phyloP scores from a whole-genome alignment of 2,888 invertebrate species.

The Elmis aenea region DNA sequence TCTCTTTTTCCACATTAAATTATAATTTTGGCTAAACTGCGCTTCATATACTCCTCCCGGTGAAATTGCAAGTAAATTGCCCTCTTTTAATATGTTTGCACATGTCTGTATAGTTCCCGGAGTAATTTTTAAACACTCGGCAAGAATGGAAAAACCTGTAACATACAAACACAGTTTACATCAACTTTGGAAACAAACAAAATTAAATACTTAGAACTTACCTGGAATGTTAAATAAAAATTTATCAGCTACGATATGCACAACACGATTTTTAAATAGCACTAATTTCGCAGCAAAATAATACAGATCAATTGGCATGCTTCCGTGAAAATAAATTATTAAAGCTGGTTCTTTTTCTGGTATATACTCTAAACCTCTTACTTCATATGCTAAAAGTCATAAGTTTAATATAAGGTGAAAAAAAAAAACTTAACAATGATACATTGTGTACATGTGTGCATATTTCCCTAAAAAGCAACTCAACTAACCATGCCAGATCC shows the following conservation, averaged over 20 bases:
- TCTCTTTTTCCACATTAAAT: slow-evolving; percentile 87
- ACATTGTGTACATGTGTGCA: too few relatives aligned
- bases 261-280: slow-evolving; percentile 66
- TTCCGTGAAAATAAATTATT: slow-evolving; percentile 95
- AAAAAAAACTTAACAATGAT: too few relatives aligned
- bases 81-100: slow-evolving; percentile 77
- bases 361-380: slow-evolving; percentile 85
- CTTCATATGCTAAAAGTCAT: slow-evolving; percentile 71
- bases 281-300: slow-evolving; percentile 82
- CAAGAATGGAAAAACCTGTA: slow-evolving; percentile 76
- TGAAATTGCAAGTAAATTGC: slow-evolving; percentile 88
- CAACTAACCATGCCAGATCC: slow-evolving; percentile 79
- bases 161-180: too few relatives aligned
- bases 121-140: slow-evolving; percentile 85
- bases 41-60: slow-evolving; percentile 96
- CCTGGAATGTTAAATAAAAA: slow-evolving; percentile 92
- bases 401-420: slow-evolving; percentile 7
- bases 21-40: slow-evolving; percentile 87
- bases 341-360: slow-evolving; percentile 81
- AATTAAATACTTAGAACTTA: too few relatives aligned
- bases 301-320: slow-evolving; percentile 94
- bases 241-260: slow-evolving; percentile 89
- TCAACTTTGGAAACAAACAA: slow-evolving; percentile 1
- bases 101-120: slow-evolving; percentile 92
- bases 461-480: too few relatives aligned